A percentile compares a stretch with the other conserved stretches of the same genome.
These are phyloP conservation scores for Dichetophora obliterata DNA, from an alignment of 2,888 invertebrate genomes.

Conservation along the genomic window DNA sequence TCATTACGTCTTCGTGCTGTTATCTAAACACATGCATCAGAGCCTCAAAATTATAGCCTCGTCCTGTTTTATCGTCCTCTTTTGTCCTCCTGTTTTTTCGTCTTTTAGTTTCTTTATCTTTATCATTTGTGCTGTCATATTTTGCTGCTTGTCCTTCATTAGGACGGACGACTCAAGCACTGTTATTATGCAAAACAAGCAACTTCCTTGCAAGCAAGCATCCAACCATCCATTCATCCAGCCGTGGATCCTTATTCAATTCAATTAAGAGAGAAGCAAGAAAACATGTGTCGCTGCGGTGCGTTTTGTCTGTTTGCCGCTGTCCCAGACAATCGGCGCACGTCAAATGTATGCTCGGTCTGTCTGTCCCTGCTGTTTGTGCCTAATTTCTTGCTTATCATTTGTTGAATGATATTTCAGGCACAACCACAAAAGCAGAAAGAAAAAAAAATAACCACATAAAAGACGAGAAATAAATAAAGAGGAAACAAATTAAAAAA, in stretches of 20 bases:
- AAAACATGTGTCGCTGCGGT: conserved; percentile 14
- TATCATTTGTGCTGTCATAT: not conserved
- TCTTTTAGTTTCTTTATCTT: too few species aligned
- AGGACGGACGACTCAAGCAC: conserved; percentile 21
- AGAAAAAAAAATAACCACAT: not conserved
- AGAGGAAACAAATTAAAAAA: conserved; percentile 33
- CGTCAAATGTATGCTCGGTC: conserved; percentile 11
- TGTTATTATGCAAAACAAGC: conserved; percentile 33
- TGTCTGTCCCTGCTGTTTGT: not conserved
- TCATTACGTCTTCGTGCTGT: conserved; percentile 10
- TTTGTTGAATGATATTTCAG: not conserved
- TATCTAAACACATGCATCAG: conserved; percentile 34
- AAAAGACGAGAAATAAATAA: not conserved
- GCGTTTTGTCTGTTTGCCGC: not conserved
- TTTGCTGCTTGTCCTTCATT: not conserved
- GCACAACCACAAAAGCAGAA: not conserved
- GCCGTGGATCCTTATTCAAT: conserved; percentile 26
- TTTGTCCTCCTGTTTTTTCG: not conserved
- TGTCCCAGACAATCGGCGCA: conserved; percentile 21
- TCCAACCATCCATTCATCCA: not conserved
- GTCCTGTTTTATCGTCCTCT: conserved; percentile 6
- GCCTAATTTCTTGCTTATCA: not conserved
- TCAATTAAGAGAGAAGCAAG: not conserved
- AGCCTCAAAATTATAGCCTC: conserved; percentile 5
- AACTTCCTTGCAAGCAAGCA: conserved; percentile 8